Conservation (phyloP, 2,113 vertebrate genomes). For the Noturus placidus region DNA sequence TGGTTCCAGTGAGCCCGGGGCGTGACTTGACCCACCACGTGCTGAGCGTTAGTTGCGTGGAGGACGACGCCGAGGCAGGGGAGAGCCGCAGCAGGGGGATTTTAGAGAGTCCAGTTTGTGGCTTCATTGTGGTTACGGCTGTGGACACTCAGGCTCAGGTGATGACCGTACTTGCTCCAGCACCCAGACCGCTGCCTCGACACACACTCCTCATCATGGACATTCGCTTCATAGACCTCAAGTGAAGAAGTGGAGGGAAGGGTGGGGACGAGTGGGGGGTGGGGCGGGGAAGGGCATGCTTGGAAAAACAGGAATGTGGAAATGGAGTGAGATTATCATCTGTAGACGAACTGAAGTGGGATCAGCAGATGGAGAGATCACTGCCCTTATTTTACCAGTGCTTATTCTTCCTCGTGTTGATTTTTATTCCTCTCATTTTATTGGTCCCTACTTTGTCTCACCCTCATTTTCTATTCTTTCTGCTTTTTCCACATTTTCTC, state of each 20-base stretch:
- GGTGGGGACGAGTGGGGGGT: neutral
- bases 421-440: constrained; percentile 8
- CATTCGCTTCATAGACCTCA: constrained; percentile 96
- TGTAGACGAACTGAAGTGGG: neutral
- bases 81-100: constrained; percentile 62
- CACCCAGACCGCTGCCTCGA: constrained; percentile 88
- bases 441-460: neutral
- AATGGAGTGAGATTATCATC: neutral
- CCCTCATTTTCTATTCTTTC: neutral
- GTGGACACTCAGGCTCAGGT: constrained; percentile 91
- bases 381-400: constrained; percentile 4
- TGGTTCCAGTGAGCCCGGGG: constrained; percentile 92
- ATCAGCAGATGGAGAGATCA: neutral
- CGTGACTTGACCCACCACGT: constrained; percentile 96
- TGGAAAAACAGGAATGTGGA: neutral
- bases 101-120: constrained; percentile 89
- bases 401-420: neutral
- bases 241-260: constrained; percentile 60
- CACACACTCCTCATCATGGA: constrained; percentile 98
- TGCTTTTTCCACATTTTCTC: neutral
- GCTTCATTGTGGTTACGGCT: constrained; percentile 92
- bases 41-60: constrained; percentile 88
- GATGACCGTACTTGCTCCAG: constrained; percentile 91
- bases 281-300: neutral
- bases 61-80: constrained; percentile 77